Conservation (phyloP, 2,113 vertebrate genomes). For the Sciurus niger region DNA sequence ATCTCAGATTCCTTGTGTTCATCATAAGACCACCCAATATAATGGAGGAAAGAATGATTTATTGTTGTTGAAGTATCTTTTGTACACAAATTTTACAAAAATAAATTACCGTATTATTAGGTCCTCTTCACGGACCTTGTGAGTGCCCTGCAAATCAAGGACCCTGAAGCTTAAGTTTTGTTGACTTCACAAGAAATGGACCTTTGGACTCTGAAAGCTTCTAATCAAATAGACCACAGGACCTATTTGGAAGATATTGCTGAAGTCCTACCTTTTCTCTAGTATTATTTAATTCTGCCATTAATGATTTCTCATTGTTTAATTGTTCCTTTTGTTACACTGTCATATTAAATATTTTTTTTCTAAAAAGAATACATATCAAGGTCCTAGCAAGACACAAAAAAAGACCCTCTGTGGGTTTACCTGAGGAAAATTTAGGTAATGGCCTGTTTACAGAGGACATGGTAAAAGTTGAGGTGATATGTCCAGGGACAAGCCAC, state of each 20-base stretch:
- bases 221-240: background rate
- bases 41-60: background rate
- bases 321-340: slow-evolving; percentile 18
- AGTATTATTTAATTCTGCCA: background rate
- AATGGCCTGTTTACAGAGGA: background rate
- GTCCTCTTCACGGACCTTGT: background rate
- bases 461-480: background rate
- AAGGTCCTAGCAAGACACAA: background rate
- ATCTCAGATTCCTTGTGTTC: background rate
- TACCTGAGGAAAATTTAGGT: background rate
- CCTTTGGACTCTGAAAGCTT: background rate
- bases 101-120: background rate
- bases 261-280: background rate
- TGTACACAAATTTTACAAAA: background rate
- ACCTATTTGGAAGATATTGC: background rate
- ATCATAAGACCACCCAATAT: background rate
- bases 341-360: background rate
- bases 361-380: background rate
- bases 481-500: background rate
- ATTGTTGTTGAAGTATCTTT: background rate
- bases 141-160: background rate
- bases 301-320: background rate
- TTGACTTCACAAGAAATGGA: background rate
- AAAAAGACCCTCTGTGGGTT: background rate
- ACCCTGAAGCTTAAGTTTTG: background rate